Evolutionary conservation across 2,113 vertebrate species (phyloP).

Genomic region (Stigmatopora nigra): DNA sequence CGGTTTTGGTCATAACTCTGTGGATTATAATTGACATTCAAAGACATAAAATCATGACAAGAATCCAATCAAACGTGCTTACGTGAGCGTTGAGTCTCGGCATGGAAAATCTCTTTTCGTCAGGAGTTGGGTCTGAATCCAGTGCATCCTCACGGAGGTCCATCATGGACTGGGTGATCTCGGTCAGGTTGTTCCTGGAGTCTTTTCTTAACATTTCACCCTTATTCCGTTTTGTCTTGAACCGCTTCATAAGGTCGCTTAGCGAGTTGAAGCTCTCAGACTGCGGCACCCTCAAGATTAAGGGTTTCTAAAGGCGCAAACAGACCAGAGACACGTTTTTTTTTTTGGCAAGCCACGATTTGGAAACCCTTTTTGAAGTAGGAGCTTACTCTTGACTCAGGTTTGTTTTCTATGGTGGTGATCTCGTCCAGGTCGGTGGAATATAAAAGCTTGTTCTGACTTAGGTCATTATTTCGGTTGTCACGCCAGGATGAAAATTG

Average conservation of each 20-base stretch:
- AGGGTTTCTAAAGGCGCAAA: slow-evolving; percentile 46
- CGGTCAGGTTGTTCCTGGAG: slow-evolving; percentile 2
- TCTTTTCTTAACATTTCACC: slow-evolving; percentile 4
- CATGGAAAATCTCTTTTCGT: slow-evolving; percentile 16
- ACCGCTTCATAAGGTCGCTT: slow-evolving; percentile 59
- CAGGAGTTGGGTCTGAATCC: not conserved
- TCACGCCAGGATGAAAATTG: not conserved
- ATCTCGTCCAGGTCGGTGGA: not conserved
- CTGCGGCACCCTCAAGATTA: slow-evolving; percentile 54
- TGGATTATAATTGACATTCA: slow-evolving; percentile 1
- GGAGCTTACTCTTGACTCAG: slow-evolving; percentile 38
- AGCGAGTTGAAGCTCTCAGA: slow-evolving; percentile 44
- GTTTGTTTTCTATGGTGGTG: slow-evolving; percentile 15
- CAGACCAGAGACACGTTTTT: not conserved
- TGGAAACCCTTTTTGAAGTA: not conserved
- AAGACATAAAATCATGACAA: not conserved
- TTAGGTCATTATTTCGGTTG: slow-evolving; percentile 15
- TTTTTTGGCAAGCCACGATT: not conserved
- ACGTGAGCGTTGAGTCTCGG: slow-evolving; percentile 38
- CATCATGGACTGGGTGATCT: slow-evolving; percentile 55
- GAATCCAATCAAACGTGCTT: slow-evolving; percentile 17
- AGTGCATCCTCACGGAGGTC: slow-evolving; percentile 41
- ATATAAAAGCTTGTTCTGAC: slow-evolving; percentile 1
- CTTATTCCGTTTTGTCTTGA: slow-evolving; percentile 18
- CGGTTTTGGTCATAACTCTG: slow-evolving; percentile 43